Evolutionary conservation across 2,113 vertebrate genomes (phyloP), one percentile per base, ranked within the genome.

Genomic region (Zosterops japonicus): DNA sequence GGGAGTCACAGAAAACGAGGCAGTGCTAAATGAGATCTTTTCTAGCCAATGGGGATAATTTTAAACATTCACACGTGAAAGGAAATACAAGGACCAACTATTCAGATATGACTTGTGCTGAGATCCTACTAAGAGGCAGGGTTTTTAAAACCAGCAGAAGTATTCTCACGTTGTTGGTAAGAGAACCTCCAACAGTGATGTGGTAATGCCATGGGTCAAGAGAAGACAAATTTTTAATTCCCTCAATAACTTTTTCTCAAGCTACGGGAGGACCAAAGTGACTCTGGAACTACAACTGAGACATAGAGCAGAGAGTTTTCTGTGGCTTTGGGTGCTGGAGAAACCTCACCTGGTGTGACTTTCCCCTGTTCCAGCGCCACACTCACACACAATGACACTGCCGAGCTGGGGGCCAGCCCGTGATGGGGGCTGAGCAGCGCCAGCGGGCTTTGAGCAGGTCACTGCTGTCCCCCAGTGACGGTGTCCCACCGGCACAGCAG

Each of bases 311-410:
- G 39, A 61, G 36, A 52, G 41, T 49, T 52, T 86, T 61, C 69
- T 63, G 15, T 8, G 15, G 17, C 35, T 78, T 91, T 75, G 24
- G 16, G 3, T 12, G 18, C 0, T 6, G 60, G 15, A 61, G 25
- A 89, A 83, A 67, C 33, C 14, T 74, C 44, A 21, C 21, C 52
- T 3, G 1, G 12, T 25, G 60, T 55, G 42, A 22, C 20, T 65
- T 60, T 28, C 63, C 50, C 41, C 0, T 0, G 16, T 56, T 36
- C 36, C 47, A 29, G 46, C 20, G 24, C 18, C 41, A 7, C 1
- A 6, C 8, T 17, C 10, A 6, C 1, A 5, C 11, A 7, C 1
- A 6, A 12, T 17, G 10, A 6, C 1, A 4, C 11, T 2, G 1
- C 41, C 5, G 6, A 31, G 68, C 53, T 44, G 83, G 29, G 41